Conservation (phyloP, 2,113 vertebrate genomes). For the Rhea pennata region DNA sequence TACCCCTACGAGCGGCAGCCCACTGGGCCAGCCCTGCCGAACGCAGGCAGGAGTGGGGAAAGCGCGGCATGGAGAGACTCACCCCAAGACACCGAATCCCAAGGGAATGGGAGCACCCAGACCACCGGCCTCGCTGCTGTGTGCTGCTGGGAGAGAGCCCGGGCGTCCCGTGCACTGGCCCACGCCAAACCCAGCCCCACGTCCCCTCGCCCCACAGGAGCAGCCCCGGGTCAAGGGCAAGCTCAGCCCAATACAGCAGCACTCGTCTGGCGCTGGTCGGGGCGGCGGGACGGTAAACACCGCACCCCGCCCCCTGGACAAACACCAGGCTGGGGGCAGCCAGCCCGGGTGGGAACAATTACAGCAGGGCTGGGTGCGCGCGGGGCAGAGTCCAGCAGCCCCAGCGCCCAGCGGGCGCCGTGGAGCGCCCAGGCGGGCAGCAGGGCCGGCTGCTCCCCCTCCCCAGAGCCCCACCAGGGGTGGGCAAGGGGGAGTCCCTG, state of each 20-base stretch:
- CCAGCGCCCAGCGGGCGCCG: not conserved
- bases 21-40: not conserved
- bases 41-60: not conserved
- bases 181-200: not conserved
- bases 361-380: not conserved
- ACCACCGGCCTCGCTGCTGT: not conserved
- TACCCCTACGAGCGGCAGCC: rapidly evolving
- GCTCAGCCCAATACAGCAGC: not conserved
- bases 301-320: slow-evolving; percentile 55
- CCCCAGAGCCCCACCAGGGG: no score
- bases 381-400: slow-evolving; percentile 44
- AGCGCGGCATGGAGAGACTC: not conserved
- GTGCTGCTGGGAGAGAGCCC: not conserved
- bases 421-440: not conserved
- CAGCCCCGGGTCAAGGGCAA: not conserved
- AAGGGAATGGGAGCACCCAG: not conserved
- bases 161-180: not conserved
- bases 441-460: not conserved
- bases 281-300: slow-evolving; percentile 40
- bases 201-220: not conserved
- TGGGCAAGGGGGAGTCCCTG: no score
- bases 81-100: not conserved
- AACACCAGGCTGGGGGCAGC: slow-evolving; percentile 50
- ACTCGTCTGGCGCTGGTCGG: not conserved
- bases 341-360: slow-evolving; percentile 23